These are phyloP conservation scores for Helobdella robusta DNA, from an alignment of 2,888 invertebrate species.

Conservation along the genomic window DNA sequence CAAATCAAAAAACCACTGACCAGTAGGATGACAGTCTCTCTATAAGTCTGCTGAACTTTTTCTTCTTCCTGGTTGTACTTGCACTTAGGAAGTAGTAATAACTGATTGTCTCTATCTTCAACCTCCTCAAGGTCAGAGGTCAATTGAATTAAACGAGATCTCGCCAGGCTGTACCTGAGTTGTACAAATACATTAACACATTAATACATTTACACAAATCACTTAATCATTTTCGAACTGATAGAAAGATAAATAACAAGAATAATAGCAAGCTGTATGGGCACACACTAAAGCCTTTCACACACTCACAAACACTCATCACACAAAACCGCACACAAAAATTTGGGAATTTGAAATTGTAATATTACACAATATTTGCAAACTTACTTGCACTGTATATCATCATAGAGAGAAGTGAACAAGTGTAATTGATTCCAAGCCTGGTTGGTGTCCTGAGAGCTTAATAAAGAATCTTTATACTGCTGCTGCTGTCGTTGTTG, in stretches of 20 bases:
- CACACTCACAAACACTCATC: conserved; percentile 1
- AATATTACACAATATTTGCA: too few species aligned
- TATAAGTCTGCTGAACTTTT: conserved; percentile 54
- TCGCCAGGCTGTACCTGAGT: conserved; percentile 64
- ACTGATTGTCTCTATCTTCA: conserved; percentile 38
- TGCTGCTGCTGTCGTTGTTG: too few species aligned
- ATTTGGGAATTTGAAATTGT: too few species aligned
- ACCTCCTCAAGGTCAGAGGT: conserved; percentile 52
- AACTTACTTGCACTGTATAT: conserved; percentile 62
- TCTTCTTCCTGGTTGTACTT: conserved; percentile 54
- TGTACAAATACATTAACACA: background rate
- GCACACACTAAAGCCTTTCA: background rate
- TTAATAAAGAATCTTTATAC: too few species aligned
- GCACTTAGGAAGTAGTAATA: conserved; percentile 59
- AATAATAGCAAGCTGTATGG: background rate
- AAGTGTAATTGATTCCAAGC: conserved; percentile 54
- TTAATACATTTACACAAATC: too few species aligned
- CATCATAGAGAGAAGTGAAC: conserved; percentile 64
- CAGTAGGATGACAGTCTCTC: conserved; percentile 77
- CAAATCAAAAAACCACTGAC: background rate
- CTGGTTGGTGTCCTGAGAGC: too few species aligned
- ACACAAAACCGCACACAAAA: background rate
- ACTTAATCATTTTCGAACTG: too few species aligned
- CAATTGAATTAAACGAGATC: conserved; percentile 70
- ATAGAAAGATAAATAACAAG: background rate